Evolutionary conservation across 1,140 invertebrate genomes (phyloP).

Genomic region (Drosophila guanche): DNA sequence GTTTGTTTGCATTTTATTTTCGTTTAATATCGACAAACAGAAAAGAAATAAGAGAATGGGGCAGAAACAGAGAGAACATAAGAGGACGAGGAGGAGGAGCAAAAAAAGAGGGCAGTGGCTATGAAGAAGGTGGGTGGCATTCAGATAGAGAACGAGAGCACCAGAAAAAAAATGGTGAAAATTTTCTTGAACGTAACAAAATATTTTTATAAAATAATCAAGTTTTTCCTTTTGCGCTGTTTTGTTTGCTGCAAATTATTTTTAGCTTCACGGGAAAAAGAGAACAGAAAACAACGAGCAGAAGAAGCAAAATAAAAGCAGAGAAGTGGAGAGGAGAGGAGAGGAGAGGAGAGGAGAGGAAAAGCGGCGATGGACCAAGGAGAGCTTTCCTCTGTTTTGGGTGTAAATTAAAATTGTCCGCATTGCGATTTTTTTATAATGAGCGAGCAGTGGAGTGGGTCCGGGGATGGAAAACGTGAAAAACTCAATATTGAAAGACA

Average conservation of each 20-base stretch:
- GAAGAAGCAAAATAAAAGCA: too few species aligned
- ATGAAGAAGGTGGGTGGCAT: not conserved
- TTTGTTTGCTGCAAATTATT: constrained; percentile 71
- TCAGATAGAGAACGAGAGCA: constrained; percentile 3
- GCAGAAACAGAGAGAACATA: not conserved
- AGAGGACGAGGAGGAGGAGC: not conserved
- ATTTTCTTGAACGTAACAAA: constrained; percentile 74
- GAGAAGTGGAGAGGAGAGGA: not conserved
- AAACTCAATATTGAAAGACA: constrained; percentile 46
- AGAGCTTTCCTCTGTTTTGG: constrained; percentile 26
- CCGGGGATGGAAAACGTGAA: not conserved
- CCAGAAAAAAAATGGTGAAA: constrained; percentile 40
- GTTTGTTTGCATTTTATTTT: constrained; percentile 63
- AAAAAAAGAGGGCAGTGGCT: constrained; percentile 11
- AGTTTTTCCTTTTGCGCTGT: constrained; percentile 61
- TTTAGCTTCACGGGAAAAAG: constrained; percentile 31
- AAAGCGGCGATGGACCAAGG: not conserved
- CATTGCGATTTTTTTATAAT: constrained; percentile 35
- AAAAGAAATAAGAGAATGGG: constrained; percentile 33
- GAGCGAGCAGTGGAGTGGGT: not conserved
- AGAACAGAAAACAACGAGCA: too few species aligned
- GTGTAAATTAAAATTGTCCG: constrained; percentile 58
- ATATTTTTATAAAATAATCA: constrained; percentile 80
- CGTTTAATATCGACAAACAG: constrained; percentile 72
- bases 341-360: not conserved